Evolutionary conservation across 2,113 vertebrate species (phyloP).

Genomic region (Lepus americanus): DNA sequence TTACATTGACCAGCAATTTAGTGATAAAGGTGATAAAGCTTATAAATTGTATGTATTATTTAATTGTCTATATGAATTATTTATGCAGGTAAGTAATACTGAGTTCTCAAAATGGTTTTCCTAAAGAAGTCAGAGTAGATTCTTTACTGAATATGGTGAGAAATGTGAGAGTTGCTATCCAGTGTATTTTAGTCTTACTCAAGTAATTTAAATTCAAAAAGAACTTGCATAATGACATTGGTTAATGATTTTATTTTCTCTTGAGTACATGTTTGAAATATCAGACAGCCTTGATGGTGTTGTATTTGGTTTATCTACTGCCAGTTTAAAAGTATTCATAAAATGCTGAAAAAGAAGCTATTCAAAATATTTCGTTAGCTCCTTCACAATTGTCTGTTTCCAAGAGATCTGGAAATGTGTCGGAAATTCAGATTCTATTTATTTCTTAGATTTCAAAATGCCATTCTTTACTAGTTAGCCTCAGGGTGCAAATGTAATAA

Average conservation of each 20-base stretch:
- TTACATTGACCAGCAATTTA: not conserved
- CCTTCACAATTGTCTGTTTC: slow-evolving; percentile 29
- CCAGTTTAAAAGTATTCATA: not conserved
- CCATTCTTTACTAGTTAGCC: slow-evolving; percentile 39
- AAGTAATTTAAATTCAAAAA: slow-evolving; percentile 18
- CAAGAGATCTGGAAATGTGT: slow-evolving; percentile 2
- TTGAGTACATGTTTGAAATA: not conserved
- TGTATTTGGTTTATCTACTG: not conserved
- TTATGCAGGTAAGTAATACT: not conserved
- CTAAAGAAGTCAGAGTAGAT: not conserved
- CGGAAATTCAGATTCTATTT: slow-evolving; percentile 61
- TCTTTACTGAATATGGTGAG: not conserved
- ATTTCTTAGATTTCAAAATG: slow-evolving; percentile 66
- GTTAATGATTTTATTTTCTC: not conserved
- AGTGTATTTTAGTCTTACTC: not conserved
- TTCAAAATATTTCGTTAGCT: slow-evolving; percentile 6
- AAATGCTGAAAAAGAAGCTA: not conserved
- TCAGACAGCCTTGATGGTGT: not conserved
- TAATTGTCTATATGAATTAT: not conserved
- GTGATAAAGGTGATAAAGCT: not conserved
- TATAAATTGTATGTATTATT: not conserved
- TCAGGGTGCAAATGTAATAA: slow-evolving; percentile 63
- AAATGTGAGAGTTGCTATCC: not conserved
- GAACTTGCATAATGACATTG: not conserved
- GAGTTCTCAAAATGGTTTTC: not conserved